Conservation (phyloP, 2,113 vertebrate species). For the Cyanoderma ruficeps region DNA sequence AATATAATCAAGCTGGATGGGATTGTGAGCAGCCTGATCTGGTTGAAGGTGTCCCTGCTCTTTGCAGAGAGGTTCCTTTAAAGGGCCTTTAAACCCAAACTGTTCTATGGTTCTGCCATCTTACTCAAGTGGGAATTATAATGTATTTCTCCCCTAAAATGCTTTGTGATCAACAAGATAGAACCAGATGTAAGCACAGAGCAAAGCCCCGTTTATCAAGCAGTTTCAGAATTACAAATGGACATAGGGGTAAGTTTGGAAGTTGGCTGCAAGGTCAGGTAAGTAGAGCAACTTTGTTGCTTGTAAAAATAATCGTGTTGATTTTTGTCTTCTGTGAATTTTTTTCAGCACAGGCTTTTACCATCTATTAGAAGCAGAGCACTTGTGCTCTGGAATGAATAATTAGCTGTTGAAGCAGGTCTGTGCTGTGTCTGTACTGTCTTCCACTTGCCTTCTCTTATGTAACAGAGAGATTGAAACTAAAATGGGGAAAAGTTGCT, state of each 20-base stretch:
- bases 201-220: neutral
- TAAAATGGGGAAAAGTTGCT: neutral
- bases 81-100: neutral
- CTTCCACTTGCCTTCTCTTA: neutral
- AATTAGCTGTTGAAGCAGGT: neutral
- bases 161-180: neutral
- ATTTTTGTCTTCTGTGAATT: neutral
- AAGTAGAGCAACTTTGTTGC: neutral
- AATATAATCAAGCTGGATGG: neutral
- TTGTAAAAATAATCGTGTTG: neutral
- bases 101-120: fast-evolving
- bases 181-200: neutral
- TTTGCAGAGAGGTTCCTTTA: neutral
- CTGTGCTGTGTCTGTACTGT: neutral
- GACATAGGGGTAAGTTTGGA: neutral
- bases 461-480: neutral
- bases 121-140: neutral
- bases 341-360: neutral
- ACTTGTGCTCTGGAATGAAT: neutral
- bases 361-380: neutral
- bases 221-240: neutral
- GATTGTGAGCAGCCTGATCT: neutral
- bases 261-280: neutral
- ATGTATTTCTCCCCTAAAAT: neutral
- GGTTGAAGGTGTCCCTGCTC: neutral